phyloP scores from a whole-genome alignment of 1,140 invertebrate species.

The Drosophila hydei region DNA sequence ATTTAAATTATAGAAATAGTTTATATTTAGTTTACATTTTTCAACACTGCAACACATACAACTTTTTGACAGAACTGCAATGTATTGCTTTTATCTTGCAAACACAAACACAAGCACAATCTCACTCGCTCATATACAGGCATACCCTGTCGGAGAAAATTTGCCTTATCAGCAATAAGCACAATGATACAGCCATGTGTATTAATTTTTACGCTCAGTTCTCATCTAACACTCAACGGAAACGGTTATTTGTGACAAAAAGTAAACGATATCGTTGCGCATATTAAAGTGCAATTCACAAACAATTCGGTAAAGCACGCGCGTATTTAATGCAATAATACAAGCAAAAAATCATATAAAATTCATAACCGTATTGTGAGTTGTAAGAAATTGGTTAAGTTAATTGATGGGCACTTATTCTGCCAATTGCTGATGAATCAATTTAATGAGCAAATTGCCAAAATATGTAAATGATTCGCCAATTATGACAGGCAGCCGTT shows the following conservation, averaged over 20 bases:
- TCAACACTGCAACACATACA: constrained; percentile 23
- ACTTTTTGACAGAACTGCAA: constrained; percentile 24
- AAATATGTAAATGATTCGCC: constrained; percentile 68
- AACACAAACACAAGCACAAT: constrained; percentile 21
- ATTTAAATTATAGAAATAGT: background rate
- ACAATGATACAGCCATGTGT: constrained; percentile 38
- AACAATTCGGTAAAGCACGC: constrained; percentile 14
- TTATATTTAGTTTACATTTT: background rate
- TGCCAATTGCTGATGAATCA: constrained; percentile 12
- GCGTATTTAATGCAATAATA: constrained; percentile 24
- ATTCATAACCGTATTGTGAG: constrained; percentile 46
- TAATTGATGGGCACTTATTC: background rate
- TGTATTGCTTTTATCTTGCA: constrained; percentile 47
- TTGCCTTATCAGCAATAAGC: constrained; percentile 58
- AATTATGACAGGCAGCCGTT: constrained; percentile 40
- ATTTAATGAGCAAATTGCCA: constrained; percentile 63
- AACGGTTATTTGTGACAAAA: constrained; percentile 57
- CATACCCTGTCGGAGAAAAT: constrained; percentile 48
- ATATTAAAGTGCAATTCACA: constrained; percentile 20
- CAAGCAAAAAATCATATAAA: constrained; percentile 1
- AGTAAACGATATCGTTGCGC: constrained; percentile 22
- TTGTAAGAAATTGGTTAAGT: constrained; percentile 18
- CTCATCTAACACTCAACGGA: constrained; percentile 62
- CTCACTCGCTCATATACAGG: background rate
- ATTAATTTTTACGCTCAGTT: constrained; percentile 64